Conservation (phyloP, 2,888 invertebrate genomes). For the Urechis unicinctus region DNA sequence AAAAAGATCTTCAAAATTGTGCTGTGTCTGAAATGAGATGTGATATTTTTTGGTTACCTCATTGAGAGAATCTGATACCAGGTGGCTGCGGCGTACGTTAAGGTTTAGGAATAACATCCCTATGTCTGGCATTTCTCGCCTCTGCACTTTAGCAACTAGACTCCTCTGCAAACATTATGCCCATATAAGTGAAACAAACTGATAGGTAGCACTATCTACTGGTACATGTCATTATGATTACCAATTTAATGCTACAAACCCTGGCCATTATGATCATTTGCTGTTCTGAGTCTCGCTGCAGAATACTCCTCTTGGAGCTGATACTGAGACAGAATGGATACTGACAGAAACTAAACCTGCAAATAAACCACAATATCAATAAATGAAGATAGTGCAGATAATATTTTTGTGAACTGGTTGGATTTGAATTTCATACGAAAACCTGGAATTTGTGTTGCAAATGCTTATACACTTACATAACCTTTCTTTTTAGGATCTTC, state of each 20-base stretch:
- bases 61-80: slow-evolving; percentile 59
- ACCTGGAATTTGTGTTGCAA: too few species aligned
- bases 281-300: slow-evolving; percentile 58
- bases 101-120: slow-evolving; percentile 61
- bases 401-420: too few species aligned
- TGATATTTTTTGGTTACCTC: slow-evolving; percentile 52
- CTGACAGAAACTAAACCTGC: slow-evolving; percentile 60
- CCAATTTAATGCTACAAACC: slow-evolving; percentile 29
- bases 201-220: not conserved
- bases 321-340: slow-evolving; percentile 62
- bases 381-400: too few species aligned
- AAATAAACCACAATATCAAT: not conserved
- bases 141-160: slow-evolving; percentile 57
- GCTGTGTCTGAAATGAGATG: too few species aligned
- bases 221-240: not conserved
- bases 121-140: slow-evolving; percentile 58
- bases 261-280: slow-evolving; percentile 62
- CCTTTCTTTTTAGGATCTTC: too few species aligned
- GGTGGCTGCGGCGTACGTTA: slow-evolving; percentile 55
- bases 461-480: too few species aligned
- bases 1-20: not conserved
- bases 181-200: too few species aligned
- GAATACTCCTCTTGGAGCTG: slow-evolving; percentile 58
- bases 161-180: slow-evolving; percentile 49
- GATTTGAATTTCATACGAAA: too few species aligned